phyloP scores from a whole-genome alignment of 2,888 invertebrate species.

The Lasioglossum calceatum region DNA sequence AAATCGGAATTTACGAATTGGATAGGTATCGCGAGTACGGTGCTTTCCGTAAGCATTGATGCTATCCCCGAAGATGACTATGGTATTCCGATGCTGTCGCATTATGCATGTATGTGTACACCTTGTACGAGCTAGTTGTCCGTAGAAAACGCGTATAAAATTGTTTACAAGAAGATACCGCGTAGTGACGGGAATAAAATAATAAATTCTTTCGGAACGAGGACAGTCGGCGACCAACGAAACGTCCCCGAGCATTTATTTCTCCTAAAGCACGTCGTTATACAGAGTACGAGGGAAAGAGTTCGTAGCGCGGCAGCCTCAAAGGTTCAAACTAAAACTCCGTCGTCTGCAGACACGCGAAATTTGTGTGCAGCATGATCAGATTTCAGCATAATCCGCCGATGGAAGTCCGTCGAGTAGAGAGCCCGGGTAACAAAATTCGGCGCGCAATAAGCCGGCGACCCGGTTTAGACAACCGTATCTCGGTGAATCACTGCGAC shows the following conservation, averaged over 20 bases:
- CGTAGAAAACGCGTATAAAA: not conserved
- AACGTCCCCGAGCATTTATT: not conserved
- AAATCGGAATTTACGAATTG: conserved; percentile 54
- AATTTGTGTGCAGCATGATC: conserved; percentile 25
- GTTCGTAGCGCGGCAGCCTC: not conserved
- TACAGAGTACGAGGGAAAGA: not conserved
- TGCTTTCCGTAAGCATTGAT: not conserved
- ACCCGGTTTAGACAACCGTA: conserved; percentile 43
- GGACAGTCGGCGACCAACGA: not conserved
- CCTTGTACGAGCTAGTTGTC: conserved; percentile 1
- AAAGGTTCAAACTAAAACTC: not conserved
- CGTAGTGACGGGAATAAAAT: not conserved
- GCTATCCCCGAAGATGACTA: conserved; percentile 36
- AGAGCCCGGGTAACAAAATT: conserved; percentile 13
- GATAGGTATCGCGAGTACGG: not conserved
- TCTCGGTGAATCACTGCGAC: not conserved
- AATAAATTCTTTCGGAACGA: not conserved
- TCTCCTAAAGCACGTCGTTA: not conserved
- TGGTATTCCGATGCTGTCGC: conserved; percentile 5
- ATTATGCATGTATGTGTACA: not conserved
- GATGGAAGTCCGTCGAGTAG: not conserved
- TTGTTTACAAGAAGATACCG: not conserved
- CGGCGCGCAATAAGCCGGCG: conserved; percentile 21
- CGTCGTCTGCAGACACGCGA: not conserved
- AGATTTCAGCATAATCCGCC: conserved; percentile 27